Conservation (phyloP, 1,140 invertebrate genomes). For the Agrilus planipennis region DNA sequence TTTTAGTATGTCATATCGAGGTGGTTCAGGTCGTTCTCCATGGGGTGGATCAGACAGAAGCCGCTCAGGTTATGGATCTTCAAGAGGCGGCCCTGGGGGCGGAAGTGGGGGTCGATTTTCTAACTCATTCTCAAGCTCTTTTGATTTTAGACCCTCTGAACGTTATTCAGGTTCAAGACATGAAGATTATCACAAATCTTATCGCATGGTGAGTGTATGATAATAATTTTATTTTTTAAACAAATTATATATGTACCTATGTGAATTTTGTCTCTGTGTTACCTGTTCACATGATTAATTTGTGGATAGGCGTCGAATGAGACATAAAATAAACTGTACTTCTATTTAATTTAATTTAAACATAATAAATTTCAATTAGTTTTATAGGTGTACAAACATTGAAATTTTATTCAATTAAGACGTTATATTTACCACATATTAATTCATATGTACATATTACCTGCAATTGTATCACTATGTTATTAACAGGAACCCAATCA, state of each 20-base stretch:
- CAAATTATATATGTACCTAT: slow-evolving; percentile 1
- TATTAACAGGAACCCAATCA: no score
- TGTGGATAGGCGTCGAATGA: slow-evolving; percentile 10
- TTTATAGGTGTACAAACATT: no score
- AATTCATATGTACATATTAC: no score
- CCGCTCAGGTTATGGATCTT: slow-evolving; percentile 9
- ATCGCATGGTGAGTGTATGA: slow-evolving; percentile 20
- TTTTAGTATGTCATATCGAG: slow-evolving; percentile 14
- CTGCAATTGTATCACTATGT: no score
- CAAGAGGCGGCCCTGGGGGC: slow-evolving; percentile 9
- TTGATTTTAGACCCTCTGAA: slow-evolving; percentile 18
- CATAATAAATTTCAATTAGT: no score
- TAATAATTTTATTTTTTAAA: background rate
- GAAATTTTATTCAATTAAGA: no score
- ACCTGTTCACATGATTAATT: slow-evolving; percentile 7
- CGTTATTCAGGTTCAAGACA: slow-evolving; percentile 16
- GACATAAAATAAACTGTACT: slow-evolving; percentile 9
- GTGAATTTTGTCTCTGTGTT: slow-evolving; percentile 10
- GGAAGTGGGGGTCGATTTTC: slow-evolving; percentile 12
- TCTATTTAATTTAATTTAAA: no score
- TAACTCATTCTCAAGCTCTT: slow-evolving; percentile 13
- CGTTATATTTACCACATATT: no score
- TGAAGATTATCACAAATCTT: slow-evolving; percentile 25
- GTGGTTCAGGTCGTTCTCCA: slow-evolving; percentile 11
- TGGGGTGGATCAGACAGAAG: slow-evolving; percentile 8